Conservation (phyloP, 1,140 invertebrate species). For the Drosophila orena region DNA sequence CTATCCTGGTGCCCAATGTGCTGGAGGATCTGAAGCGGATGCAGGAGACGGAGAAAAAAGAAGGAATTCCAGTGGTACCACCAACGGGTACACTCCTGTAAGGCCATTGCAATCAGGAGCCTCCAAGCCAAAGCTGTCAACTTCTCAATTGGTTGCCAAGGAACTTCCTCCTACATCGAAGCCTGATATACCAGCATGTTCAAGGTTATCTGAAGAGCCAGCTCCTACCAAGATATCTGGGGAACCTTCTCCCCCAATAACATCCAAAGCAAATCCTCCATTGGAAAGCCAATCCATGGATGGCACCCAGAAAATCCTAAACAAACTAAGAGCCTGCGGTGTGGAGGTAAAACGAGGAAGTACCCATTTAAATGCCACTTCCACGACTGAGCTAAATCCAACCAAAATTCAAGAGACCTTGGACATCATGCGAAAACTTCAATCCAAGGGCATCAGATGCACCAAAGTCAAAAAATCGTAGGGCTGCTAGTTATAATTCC, state of each 20-base stretch:
- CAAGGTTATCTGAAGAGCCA: background rate
- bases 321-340: slow-evolving; percentile 69
- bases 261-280: background rate
- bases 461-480: slow-evolving; percentile 61
- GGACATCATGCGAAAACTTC: slow-evolving; percentile 71
- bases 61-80: background rate
- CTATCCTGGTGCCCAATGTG: slow-evolving; percentile 27
- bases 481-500: slow-evolving; percentile 10
- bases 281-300: slow-evolving; percentile 28
- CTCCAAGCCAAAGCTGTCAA: background rate
- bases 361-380: slow-evolving; percentile 17
- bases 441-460: slow-evolving; percentile 74
- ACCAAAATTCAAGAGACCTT: slow-evolving; percentile 51
- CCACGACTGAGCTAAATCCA: background rate
- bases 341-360: slow-evolving; percentile 68
- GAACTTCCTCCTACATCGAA: background rate
- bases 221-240: background rate
- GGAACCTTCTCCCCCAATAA: background rate
- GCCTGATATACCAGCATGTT: too few species aligned
- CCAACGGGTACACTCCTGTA: background rate
- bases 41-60: background rate
- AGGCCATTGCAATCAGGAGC: background rate
- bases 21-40: slow-evolving; percentile 34
- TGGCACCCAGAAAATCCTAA: slow-evolving; percentile 66
- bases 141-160: background rate